Evolutionary conservation across 2,113 vertebrate species (phyloP).

Genomic region (Camelus dromedarius): DNA sequence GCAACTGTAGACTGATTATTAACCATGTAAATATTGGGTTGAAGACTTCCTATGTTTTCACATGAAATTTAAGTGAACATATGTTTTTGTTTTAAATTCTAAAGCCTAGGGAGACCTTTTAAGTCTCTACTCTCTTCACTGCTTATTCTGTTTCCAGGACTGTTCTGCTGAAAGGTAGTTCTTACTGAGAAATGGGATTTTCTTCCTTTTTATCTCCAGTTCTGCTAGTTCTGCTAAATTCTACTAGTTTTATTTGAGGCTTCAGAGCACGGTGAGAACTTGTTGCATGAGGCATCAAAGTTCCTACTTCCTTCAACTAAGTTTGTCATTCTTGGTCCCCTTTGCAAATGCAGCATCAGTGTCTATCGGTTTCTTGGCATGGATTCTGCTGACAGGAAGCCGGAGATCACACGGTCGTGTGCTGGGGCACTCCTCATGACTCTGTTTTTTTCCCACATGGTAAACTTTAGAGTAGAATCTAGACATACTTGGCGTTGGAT

Average conservation of each 20-base stretch:
- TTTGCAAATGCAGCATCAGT: not conserved
- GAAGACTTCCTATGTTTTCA: not conserved
- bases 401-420: not conserved
- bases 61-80: constrained; percentile 28
- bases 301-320: not conserved
- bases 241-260: not conserved
- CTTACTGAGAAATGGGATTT: constrained; percentile 15
- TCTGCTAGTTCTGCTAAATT: constrained; percentile 25
- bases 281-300: constrained; percentile 19
- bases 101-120: not conserved
- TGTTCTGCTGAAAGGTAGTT: not conserved
- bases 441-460: constrained; percentile 4
- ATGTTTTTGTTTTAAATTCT: constrained; percentile 40
- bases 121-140: not conserved
- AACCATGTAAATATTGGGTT: not conserved
- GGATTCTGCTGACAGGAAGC: not conserved
- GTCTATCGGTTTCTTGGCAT: not conserved
- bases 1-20: not conserved
- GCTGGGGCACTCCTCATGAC: not conserved
- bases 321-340: not conserved
- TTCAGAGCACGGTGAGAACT: not conserved
- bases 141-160: constrained; percentile 13
- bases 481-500: not conserved
- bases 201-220: not conserved
- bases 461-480: constrained; percentile 34